phyloP scores from a whole-genome alignment of 2,797 vertebrate genomes.

The Gambusia yucatana region DNA sequence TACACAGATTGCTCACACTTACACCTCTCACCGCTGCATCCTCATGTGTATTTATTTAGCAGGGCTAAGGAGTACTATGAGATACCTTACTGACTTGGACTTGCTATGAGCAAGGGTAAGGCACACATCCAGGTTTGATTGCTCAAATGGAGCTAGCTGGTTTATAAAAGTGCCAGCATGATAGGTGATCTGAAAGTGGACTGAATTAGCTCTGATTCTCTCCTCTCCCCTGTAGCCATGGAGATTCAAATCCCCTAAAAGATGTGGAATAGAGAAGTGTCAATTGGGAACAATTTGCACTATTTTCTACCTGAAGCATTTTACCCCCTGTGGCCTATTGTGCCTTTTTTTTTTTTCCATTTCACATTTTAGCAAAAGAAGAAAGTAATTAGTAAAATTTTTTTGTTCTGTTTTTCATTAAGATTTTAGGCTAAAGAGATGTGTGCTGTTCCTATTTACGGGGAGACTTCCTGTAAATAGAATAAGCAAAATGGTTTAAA shows the following conservation, averaged over 20 bases:
- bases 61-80: not conserved
- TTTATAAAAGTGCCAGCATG: conserved; percentile 23
- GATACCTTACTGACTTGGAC: conserved; percentile 6
- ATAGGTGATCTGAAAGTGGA: conserved; percentile 18
- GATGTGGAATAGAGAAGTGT: conserved; percentile 37
- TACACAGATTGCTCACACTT: not conserved
- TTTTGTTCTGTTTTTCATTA: conserved; percentile 3
- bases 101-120: conserved; percentile 11
- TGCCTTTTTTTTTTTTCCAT: conserved; percentile 10
- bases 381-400: conserved; percentile 5
- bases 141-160: conserved; percentile 28
- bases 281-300: conserved; percentile 45
- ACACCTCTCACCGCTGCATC: not conserved
- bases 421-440: not conserved
- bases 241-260: conserved; percentile 44
- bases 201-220: conserved; percentile 36
- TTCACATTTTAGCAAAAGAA: conserved; percentile 21
- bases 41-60: conserved; percentile 27
- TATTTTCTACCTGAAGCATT: conserved; percentile 42
- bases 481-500: not conserved
- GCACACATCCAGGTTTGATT: conserved; percentile 40
- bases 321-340: conserved; percentile 44
- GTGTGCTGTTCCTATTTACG: not conserved
- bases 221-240: conserved; percentile 12
- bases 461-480: no score